Conservation (phyloP, 2,888 invertebrate genomes). For the Leptinotarsa peninsularis region DNA sequence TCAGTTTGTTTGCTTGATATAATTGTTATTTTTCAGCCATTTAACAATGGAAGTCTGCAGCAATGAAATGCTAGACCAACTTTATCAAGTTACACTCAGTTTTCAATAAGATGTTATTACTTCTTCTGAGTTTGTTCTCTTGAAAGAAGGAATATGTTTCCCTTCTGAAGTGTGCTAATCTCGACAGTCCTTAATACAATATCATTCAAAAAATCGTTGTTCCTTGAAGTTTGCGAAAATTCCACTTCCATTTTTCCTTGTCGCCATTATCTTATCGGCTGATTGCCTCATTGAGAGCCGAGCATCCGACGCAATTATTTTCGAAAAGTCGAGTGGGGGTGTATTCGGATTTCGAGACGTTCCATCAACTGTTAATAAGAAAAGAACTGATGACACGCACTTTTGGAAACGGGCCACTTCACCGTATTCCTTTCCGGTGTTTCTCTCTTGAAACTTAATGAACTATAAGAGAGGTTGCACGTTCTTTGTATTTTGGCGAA, state of each 20-base stretch:
- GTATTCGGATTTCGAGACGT: neutral
- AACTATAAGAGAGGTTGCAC: neutral
- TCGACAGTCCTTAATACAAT: neutral
- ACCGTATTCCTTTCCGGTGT: neutral
- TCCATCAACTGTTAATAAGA: conserved; percentile 5
- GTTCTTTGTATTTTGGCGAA: neutral
- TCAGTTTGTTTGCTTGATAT: no score
- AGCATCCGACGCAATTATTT: conserved; percentile 2
- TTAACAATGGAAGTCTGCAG: no score
- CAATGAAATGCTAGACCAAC: no score
- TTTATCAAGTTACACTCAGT: no score
- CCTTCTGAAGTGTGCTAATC: neutral
- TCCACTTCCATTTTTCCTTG: conserved; percentile 1
- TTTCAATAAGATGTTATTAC: neutral
- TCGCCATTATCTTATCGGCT: conserved; percentile 4
- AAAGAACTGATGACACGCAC: conserved; percentile 21
- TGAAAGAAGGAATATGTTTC: neutral
- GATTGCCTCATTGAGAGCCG: neutral
- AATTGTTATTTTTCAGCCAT: no score
- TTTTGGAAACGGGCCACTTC: neutral
- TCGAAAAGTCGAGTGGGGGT: neutral
- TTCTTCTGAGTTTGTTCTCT: neutral
- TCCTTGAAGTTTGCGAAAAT: neutral
- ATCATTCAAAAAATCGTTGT: neutral
- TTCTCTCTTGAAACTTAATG: conserved; percentile 11